Conservation (phyloP, 1,140 invertebrate species). For the Drosophila pachea region DNA sequence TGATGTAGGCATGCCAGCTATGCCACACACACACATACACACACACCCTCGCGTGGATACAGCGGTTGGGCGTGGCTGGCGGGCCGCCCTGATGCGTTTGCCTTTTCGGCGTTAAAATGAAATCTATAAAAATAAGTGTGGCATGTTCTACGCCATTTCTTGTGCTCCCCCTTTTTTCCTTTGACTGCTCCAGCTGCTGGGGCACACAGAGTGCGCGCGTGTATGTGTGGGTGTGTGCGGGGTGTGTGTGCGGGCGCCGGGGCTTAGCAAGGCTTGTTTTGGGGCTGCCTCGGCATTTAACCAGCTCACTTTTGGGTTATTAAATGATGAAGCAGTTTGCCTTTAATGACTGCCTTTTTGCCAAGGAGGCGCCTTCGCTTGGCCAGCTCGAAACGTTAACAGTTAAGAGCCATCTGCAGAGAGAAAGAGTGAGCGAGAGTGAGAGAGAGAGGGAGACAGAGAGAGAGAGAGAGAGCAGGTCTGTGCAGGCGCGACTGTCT, state of each 20-base stretch:
- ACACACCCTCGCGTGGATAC: constrained; percentile 8
- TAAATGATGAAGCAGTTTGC: constrained; percentile 78
- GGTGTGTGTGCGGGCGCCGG: constrained; percentile 22
- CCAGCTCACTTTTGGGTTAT: constrained; percentile 77
- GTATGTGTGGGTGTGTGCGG: constrained; percentile 11
- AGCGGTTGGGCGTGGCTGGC: constrained; percentile 24
- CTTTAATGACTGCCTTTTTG: constrained; percentile 66
- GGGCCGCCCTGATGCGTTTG: constrained; percentile 70
- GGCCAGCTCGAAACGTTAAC: constrained; percentile 60
- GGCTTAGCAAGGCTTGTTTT: constrained; percentile 40
- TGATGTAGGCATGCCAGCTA: constrained; percentile 65
- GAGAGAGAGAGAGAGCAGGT: background rate
- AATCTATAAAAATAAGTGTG: constrained; percentile 78
- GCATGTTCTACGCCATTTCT: constrained; percentile 71
- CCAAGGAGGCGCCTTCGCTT: background rate
- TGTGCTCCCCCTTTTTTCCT: constrained; percentile 14
- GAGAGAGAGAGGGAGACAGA: too few species aligned
- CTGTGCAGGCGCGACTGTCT: background rate
- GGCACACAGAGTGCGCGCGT: constrained; percentile 15
- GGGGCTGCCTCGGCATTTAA: constrained; percentile 68
- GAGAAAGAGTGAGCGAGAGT: background rate
- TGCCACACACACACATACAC: constrained; percentile 22
- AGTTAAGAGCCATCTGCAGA: constrained; percentile 36
- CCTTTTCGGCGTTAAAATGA: constrained; percentile 78
- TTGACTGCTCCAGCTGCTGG: constrained; percentile 54